A percentile compares a stretch with the other conserved stretches of the same genome.
phyloP scores from a whole-genome alignment of 2,888 invertebrate genomes.

The Lasius platythorax region DNA sequence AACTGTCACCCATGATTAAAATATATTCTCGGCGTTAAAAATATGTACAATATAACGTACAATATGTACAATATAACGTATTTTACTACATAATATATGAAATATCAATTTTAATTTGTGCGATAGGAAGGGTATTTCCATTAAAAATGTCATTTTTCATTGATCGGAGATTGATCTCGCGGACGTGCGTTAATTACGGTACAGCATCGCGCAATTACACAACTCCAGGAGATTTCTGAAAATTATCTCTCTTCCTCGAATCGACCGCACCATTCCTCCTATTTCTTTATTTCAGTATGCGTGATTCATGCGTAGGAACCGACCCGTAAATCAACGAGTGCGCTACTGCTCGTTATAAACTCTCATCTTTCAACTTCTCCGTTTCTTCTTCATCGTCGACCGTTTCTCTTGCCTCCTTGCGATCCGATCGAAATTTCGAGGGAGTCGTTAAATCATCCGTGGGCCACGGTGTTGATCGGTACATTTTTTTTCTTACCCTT shows the following conservation, averaged over 20 bases:
- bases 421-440: slow-evolving; percentile 80
- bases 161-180: neutral
- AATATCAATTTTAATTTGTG: slow-evolving; percentile 3
- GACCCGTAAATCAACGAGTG: slow-evolving; percentile 76
- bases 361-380: slow-evolving; percentile 61
- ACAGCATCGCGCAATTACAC: slow-evolving; percentile 11
- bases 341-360: slow-evolving; percentile 69
- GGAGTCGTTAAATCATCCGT: slow-evolving; percentile 80
- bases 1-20: neutral
- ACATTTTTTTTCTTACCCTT: slow-evolving; percentile 65
- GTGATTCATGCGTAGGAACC: slow-evolving; percentile 71
- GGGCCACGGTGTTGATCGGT: slow-evolving; percentile 70
- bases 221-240: slow-evolving; percentile 33
- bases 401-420: slow-evolving; percentile 70
- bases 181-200: slow-evolving; percentile 19
- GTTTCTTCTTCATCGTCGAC: slow-evolving; percentile 64
- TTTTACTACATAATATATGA: neutral
- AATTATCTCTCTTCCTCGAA: slow-evolving; percentile 36
- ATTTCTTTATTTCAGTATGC: slow-evolving; percentile 73
- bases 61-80: no score
- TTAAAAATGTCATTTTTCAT: neutral
- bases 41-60: neutral
- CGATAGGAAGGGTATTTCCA: neutral
- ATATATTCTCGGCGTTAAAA: neutral
- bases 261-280: slow-evolving; percentile 33